These are phyloP conservation scores for Bicyclus anynana DNA, from an alignment of 1,140 invertebrate species.

Conservation along the genomic window DNA sequence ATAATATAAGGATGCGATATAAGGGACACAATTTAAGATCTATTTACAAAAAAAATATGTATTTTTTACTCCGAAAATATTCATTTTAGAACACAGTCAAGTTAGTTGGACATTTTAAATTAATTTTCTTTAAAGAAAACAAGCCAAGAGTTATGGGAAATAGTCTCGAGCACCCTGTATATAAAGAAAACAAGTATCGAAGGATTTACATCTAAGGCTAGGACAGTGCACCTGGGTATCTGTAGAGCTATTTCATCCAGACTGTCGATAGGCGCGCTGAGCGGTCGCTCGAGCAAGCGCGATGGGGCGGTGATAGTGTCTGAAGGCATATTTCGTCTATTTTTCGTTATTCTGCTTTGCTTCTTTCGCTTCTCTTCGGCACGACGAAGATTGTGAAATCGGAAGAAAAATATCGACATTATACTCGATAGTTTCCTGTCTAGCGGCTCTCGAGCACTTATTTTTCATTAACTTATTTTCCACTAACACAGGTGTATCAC, in stretches of 20 bases:
- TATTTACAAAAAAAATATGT: no score
- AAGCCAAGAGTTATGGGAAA: no score
- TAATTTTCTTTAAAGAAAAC: no score
- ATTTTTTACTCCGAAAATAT: no score
- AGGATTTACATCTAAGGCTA: constrained; percentile 25
- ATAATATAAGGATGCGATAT: no score
- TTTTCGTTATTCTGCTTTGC: constrained; percentile 63
- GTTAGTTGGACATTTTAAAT: no score
- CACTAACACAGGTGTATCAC: not conserved
- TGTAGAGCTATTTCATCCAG: constrained; percentile 94
- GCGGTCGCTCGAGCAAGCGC: constrained; percentile 88
- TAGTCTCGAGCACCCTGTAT: no score
- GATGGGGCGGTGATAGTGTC: constrained; percentile 82
- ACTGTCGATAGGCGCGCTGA: constrained; percentile 89
- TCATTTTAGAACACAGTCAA: no score
- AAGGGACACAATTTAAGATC: no score
- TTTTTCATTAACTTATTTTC: not conserved
- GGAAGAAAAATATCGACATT: constrained; percentile 97
- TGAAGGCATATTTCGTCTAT: constrained; percentile 77
- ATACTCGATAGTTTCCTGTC: constrained; percentile 25
- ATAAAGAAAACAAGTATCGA: not conserved
- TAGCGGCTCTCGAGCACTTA: not conserved
- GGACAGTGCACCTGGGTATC: constrained; percentile 86
- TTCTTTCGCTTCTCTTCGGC: constrained; percentile 84
- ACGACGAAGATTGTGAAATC: constrained; percentile 91